phyloP scores from a whole-genome alignment of 2,113 vertebrate genomes.

The Callocephalon fimbriatum region DNA sequence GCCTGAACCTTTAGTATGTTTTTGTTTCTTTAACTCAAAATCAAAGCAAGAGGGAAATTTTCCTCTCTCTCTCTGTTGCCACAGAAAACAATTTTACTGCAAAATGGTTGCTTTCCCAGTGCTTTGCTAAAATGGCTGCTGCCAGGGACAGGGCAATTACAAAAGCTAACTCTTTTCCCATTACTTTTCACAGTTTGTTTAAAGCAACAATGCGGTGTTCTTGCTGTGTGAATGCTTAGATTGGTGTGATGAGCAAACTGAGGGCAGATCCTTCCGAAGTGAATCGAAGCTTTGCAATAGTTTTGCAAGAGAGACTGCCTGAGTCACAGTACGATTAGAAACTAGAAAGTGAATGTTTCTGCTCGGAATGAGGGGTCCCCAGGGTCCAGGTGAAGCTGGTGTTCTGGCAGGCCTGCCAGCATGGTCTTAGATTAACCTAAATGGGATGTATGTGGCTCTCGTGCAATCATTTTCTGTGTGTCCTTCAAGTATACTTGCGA shows the following conservation, averaged over 20 bases:
- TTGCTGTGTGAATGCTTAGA: background rate
- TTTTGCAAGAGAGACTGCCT: background rate
- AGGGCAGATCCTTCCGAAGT: background rate
- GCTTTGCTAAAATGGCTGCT: slow-evolving; percentile 8
- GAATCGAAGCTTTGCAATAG: background rate
- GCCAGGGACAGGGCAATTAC: background rate
- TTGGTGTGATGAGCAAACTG: background rate
- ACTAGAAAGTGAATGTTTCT: background rate
- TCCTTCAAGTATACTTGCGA: background rate
- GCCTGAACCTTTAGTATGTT: background rate
- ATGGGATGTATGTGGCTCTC: accelerated
- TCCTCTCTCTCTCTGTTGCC: background rate
- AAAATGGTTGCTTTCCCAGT: slow-evolving; percentile 7
- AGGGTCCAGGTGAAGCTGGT: background rate
- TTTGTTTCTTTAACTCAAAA: background rate
- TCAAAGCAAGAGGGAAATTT: background rate
- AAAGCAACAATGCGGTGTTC: background rate
- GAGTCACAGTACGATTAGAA: background rate
- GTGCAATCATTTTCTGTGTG: background rate
- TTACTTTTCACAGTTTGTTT: background rate
- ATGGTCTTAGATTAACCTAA: background rate
- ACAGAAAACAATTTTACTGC: background rate
- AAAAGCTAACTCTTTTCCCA: background rate
- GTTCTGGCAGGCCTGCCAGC: background rate
- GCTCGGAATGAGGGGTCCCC: background rate